phyloP scores from a whole-genome alignment of 2,113 vertebrate genomes.

The Clarias batrachus region DNA sequence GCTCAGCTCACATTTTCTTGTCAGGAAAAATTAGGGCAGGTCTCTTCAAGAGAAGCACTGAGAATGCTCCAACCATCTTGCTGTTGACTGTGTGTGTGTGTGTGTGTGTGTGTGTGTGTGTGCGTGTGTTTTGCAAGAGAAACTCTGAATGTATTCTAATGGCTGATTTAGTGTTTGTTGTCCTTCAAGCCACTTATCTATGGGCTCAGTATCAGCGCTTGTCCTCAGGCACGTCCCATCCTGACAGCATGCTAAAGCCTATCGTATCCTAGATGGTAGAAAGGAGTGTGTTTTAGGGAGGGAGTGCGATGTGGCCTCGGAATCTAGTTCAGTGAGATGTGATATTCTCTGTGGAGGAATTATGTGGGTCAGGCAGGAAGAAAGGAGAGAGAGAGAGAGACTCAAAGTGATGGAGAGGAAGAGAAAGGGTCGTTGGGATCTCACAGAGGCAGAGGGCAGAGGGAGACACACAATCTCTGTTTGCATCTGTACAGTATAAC shows the following conservation, averaged over 20 bases:
- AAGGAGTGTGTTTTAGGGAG: constrained; percentile 28
- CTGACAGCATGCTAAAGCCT: neutral
- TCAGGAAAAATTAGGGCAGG: constrained; percentile 76
- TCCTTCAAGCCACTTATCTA: neutral
- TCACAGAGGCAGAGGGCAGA: constrained; percentile 6
- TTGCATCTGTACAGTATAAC: neutral
- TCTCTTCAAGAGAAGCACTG: constrained; percentile 57
- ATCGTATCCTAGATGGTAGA: neutral
- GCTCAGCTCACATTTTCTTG: constrained; percentile 67
- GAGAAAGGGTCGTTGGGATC: neutral
- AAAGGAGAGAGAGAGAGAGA: constrained; percentile 59
- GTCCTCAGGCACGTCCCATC: neutral
- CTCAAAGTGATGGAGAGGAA: constrained; percentile 19
- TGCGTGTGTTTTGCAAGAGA: constrained; percentile 10
- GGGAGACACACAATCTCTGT: neutral
- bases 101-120: constrained; percentile 11
- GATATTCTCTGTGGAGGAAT: constrained; percentile 59
- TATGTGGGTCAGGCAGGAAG: constrained; percentile 70
- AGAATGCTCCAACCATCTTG: constrained; percentile 56
- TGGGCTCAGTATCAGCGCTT: neutral
- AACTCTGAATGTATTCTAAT: neutral
- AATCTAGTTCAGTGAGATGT: constrained; percentile 72
- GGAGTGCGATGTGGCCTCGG: constrained; percentile 39
- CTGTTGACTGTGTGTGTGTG: constrained; percentile 59
- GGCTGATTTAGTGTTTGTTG: neutral